Conservation (phyloP, 1,140 invertebrate genomes). For the Battus philenor region DNA sequence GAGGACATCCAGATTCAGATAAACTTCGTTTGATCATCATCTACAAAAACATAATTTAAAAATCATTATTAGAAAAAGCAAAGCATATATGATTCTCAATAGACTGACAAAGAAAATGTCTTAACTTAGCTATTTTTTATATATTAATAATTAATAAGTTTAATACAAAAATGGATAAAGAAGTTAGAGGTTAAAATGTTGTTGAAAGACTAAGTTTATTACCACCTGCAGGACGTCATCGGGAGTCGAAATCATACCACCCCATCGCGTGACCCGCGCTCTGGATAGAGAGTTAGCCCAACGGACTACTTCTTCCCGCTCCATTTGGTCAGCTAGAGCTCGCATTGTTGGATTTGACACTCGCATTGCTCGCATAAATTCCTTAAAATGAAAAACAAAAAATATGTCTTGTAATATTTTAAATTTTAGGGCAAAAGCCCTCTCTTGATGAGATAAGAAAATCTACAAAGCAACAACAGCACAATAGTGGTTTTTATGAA, state of each 20-base stretch:
- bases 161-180: slow-evolving; percentile 1
- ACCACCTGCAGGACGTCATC: slow-evolving; percentile 92
- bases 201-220: slow-evolving; percentile 25
- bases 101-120: too few species aligned
- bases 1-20: slow-evolving; percentile 93
- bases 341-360: slow-evolving; percentile 92
- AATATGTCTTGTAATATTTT: too few species aligned
- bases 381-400: slow-evolving; percentile 69
- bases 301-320: slow-evolving; percentile 93
- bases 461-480: too few species aligned
- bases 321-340: slow-evolving; percentile 93
- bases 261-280: slow-evolving; percentile 95
- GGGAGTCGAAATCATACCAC: slow-evolving; percentile 97
- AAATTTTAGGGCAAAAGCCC: too few species aligned
- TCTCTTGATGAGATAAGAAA: too few species aligned
- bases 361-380: slow-evolving; percentile 94
- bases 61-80: too few species aligned
- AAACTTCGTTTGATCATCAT: slow-evolving; percentile 94
- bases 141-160: too few species aligned
- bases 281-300: slow-evolving; percentile 91
- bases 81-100: too few species aligned
- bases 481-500: too few species aligned
- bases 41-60: too few species aligned
- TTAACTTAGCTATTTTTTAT: too few species aligned
- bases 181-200: neutral